A percentile compares a stretch with the other conserved stretches of the same genome.
These are phyloP conservation scores for Hymenochirus boettgeri DNA, from an alignment of 2,113 vertebrate species.

Conservation along the genomic window DNA sequence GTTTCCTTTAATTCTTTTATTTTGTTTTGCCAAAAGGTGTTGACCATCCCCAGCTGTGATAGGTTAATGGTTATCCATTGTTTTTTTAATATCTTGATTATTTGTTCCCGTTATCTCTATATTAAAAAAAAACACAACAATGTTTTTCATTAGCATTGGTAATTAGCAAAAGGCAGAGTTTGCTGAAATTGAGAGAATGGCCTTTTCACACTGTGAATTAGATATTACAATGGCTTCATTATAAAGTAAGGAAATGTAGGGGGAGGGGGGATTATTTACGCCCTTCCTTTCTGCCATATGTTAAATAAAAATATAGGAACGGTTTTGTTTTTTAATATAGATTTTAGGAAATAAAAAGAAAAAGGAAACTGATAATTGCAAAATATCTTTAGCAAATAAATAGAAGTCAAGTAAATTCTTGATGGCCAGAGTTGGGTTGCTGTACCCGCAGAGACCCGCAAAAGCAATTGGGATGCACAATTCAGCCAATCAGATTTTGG, in stretches of 20 bases:
- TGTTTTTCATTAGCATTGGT: conserved; percentile 3
- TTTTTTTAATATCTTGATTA: background rate
- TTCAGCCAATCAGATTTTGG: no score
- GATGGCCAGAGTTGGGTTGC: no score
- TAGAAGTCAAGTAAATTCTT: no score
- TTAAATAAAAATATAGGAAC: background rate
- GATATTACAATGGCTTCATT: conserved; percentile 1
- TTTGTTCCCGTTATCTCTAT: background rate
- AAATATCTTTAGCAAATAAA: no score
- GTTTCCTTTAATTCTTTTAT: background rate
- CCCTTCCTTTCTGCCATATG: background rate
- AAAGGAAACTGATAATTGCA: no score
- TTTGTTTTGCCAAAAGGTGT: background rate
- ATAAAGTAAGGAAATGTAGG: background rate
- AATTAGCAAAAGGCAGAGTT: background rate
- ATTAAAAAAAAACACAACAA: background rate
- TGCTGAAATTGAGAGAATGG: background rate
- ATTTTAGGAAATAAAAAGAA: no score
- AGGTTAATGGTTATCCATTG: background rate
- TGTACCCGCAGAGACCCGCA: no score
- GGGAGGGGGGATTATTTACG: background rate
- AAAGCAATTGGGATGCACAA: no score
- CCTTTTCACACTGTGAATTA: background rate
- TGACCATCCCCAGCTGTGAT: background rate
- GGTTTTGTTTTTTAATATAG: no score